Conservation (phyloP, 2,113 vertebrate genomes). For the Paralichthys olivaceus region DNA sequence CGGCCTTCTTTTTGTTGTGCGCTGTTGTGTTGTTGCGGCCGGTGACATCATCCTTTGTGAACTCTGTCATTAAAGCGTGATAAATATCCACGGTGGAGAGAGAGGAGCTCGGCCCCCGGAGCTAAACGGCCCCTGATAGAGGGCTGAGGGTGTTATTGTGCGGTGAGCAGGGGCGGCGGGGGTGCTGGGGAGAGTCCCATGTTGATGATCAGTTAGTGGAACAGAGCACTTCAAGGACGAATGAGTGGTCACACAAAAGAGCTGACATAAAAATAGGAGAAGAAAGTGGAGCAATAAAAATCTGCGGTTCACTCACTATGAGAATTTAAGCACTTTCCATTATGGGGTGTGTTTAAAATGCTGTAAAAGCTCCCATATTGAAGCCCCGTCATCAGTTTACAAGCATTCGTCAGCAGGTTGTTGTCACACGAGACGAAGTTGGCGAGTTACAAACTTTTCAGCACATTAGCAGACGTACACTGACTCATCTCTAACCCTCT, state of each 20-base stretch:
- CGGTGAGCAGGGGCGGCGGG: slow-evolving; percentile 20
- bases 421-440: slow-evolving; percentile 59
- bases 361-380: slow-evolving; percentile 64
- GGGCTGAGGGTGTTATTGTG: slow-evolving; percentile 69
- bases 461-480: slow-evolving; percentile 38
- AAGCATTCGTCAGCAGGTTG: slow-evolving; percentile 58
- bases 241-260: slow-evolving; percentile 56
- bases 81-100: slow-evolving; percentile 52
- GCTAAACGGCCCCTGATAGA: slow-evolving; percentile 49
- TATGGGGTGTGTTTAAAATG: slow-evolving; percentile 39
- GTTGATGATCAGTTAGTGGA: slow-evolving; percentile 55
- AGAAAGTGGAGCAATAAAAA: slow-evolving; percentile 64
- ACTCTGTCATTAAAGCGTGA: slow-evolving; percentile 73
- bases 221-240: slow-evolving; percentile 41
- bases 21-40: slow-evolving; percentile 63
- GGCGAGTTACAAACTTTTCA: slow-evolving; percentile 47
- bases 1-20: slow-evolving; percentile 56
- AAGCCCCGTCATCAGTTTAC: slow-evolving; percentile 63
- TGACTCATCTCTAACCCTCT: slow-evolving; percentile 65
- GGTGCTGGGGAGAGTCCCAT: slow-evolving; percentile 55
- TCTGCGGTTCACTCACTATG: slow-evolving; percentile 48
- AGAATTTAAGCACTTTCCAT: slow-evolving; percentile 68
- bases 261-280: slow-evolving; percentile 62
- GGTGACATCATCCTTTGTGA: slow-evolving; percentile 71
- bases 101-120: slow-evolving; percentile 27